Base-by-base conservation (phyloP, 2,797 vertebrate genomes). In the Novumbra hubbsi region DNA sequence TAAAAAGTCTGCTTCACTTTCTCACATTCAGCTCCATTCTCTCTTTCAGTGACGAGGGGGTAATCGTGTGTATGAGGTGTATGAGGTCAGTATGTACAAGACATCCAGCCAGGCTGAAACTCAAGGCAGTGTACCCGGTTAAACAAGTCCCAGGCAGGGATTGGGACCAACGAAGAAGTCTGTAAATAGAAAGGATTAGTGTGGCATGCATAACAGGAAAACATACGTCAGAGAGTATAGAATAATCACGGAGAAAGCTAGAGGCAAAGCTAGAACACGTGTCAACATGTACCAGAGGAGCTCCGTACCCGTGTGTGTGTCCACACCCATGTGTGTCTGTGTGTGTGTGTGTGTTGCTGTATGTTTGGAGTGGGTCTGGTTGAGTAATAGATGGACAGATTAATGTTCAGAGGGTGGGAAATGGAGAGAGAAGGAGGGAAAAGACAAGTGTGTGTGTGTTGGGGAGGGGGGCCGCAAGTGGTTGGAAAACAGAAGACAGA, bases 261-360 rank as follows among this genome's bases (percentile, higher is more conserved):
- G 41, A 45, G 4, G 1, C 41, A 45, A 11, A 14, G 41, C 41
- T 14, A 14, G 41, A 24, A 76, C 83, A 90, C 48, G 73, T 82
- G 83, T 74, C 30, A 0, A 24, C 0, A 24, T 69, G 73, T 75
- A 82, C 78, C 83, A 62, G 78, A 82, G 80, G 87, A 74, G 82
- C 78, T 16, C n/a, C 52, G 52, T 9, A 15, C 21, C 8, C 15
- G n/a, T 2, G 68, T 16, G 48, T 70, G 67, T 70, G 73, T 62
- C 32, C 32, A 5, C 32, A 32, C 32, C 32, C 32, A 3, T 6
- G 34, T 70, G 67, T 70, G 73, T 62, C 5, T 52, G 50, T 52
- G 5, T 19, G 16, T 6, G 70, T 15, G 68, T 49, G 41, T 19
- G 41, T 69, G 14, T 50, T 28, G 45, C 11, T 38, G 78, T 81